These are phyloP conservation scores for Rhopalosiphum padi DNA, from an alignment of 1,140 invertebrate genomes.

Conservation along the genomic window DNA sequence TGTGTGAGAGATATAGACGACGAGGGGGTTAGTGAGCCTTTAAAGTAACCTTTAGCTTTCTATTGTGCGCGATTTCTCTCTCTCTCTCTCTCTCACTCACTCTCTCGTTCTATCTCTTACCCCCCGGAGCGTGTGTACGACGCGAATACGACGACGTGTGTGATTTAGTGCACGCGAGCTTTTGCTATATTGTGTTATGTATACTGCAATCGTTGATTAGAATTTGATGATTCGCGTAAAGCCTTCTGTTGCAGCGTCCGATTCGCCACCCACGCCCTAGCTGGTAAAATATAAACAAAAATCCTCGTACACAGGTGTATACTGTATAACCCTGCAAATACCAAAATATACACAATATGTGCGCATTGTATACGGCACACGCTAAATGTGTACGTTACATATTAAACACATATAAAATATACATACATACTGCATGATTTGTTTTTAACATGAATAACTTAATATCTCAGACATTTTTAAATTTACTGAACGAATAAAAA, in stretches of 20 bases:
- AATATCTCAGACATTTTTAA: not conserved
- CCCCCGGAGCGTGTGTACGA: not conserved
- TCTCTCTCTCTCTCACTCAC: too few species aligned
- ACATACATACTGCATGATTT: too few species aligned
- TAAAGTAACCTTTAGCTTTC: slow-evolving; percentile 10
- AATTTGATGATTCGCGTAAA: slow-evolving; percentile 40
- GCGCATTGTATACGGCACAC: not conserved
- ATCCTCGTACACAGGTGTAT: not conserved
- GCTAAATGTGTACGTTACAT: not conserved
- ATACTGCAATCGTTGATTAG: slow-evolving; percentile 21
- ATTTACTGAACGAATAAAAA: not conserved
- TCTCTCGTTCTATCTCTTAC: not conserved
- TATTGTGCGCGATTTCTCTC: not conserved
- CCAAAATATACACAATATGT: not conserved
- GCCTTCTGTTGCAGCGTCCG: not conserved
- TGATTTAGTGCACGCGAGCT: not conserved
- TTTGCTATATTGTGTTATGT: not conserved
- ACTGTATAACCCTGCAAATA: not conserved
- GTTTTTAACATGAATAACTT: not conserved
- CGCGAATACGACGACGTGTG: slow-evolving; percentile 38
- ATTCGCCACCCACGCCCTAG: not conserved
- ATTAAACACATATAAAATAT: too few species aligned
- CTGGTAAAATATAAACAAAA: slow-evolving; percentile 2
- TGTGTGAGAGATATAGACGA: not conserved
- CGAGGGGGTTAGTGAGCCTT: not conserved